Evolutionary conservation across 2,888 invertebrate species (phyloP).

Genomic region (Pollenia griseotomentosa): DNA sequence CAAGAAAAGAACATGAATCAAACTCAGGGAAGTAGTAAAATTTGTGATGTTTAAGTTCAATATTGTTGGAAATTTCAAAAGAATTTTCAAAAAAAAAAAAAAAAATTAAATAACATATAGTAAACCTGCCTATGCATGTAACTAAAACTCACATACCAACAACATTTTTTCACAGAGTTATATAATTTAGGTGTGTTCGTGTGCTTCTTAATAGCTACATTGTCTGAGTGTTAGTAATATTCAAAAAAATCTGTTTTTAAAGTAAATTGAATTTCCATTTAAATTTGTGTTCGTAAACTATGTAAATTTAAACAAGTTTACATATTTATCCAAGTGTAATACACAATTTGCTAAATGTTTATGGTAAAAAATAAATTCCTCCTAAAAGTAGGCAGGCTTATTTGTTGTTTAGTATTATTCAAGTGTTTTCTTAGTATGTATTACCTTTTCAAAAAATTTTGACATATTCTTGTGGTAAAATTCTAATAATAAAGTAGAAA

Average conservation of each 20-base stretch:
- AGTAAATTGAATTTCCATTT: slow-evolving; percentile 6
- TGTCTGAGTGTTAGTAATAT: neutral
- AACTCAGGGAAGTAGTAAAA: neutral
- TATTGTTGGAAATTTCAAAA: neutral
- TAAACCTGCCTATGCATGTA: too few species aligned
- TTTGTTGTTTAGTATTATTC: neutral
- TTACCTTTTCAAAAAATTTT: neutral
- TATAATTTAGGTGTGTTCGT: neutral
- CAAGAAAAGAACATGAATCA: neutral
- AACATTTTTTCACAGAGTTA: neutral
- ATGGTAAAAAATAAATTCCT: neutral
- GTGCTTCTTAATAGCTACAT: neutral
- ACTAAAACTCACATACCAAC: too few species aligned
- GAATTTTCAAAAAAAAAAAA: too few species aligned
- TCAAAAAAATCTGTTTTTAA: neutral
- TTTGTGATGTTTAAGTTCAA: slow-evolving; percentile 11
- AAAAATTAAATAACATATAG: too few species aligned
- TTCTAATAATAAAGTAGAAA: slow-evolving; percentile 27
- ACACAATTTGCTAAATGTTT: neutral
- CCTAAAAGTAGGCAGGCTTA: slow-evolving; percentile 4
- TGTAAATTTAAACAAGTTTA: neutral
- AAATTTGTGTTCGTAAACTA: neutral
- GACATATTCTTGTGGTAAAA: slow-evolving; percentile 13
- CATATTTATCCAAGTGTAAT: neutral
- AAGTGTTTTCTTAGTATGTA: neutral